These are phyloP conservation scores for Caenorhabditis sp. DNA, from an alignment of 2,888 invertebrate species.

Conservation along the genomic window DNA sequence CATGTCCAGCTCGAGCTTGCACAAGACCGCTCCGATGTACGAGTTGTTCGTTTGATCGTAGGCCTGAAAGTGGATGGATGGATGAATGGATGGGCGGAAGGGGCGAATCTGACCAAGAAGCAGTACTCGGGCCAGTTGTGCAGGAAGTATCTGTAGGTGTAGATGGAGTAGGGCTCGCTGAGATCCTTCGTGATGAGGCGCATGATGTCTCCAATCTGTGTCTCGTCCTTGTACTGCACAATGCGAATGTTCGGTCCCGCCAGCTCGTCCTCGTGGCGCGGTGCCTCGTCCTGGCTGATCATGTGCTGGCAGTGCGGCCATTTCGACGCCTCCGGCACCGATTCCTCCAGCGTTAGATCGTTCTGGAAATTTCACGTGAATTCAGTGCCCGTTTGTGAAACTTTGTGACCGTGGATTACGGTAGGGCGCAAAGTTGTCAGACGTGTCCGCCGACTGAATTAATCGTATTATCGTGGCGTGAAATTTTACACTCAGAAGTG, in stretches of 20 bases:
- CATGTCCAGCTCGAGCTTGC: conserved; percentile 85
- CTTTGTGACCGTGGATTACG: no score
- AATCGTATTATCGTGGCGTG: no score
- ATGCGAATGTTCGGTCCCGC: conserved; percentile 50
- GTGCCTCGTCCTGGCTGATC: conserved; percentile 62
- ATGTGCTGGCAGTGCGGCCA: conserved; percentile 69
- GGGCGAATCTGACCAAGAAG: conserved; percentile 89
- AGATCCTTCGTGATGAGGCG: conserved; percentile 98
- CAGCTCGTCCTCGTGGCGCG: conserved; percentile 45
- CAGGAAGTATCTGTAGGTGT: conserved; percentile 99
- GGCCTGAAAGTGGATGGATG: conserved; percentile 64
- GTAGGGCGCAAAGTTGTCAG: no score
- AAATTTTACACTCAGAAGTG: no score
- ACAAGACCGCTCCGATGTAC: conserved; percentile 97
- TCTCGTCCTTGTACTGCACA: conserved; percentile 84
- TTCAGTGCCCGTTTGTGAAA: no score
- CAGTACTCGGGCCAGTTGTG: conserved; percentile 99
- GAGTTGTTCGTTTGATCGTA: conserved; percentile 42
- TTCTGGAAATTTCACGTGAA: conserved; percentile 32
- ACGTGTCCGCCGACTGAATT: no score
- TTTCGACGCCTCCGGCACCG: conserved; percentile 63
- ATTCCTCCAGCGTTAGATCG: conserved; percentile 43
- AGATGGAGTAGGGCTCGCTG: conserved; percentile 99
- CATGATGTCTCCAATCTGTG: conserved; percentile 99
- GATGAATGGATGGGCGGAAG: no score